These are phyloP conservation scores for Cistogaster globosa DNA, from an alignment of 2,888 invertebrate genomes.

Conservation along the genomic window DNA sequence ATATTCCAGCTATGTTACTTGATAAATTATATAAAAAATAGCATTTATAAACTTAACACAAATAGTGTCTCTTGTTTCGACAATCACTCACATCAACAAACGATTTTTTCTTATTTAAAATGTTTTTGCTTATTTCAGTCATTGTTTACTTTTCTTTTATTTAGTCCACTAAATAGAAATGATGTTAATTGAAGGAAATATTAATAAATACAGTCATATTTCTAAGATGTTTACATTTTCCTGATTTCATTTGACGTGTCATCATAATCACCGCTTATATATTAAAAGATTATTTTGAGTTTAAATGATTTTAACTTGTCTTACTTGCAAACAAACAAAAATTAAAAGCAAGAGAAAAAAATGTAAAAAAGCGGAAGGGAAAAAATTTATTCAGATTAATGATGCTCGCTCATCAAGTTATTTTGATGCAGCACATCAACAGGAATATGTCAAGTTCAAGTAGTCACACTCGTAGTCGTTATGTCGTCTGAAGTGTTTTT, in stretches of 20 bases:
- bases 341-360: conserved; percentile 4
- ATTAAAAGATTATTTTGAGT: conserved; percentile 61
- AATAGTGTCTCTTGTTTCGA: not conserved
- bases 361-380: conserved; percentile 11
- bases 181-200: not conserved
- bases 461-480: conserved; percentile 18
- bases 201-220: not conserved
- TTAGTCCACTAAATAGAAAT: too few relatives aligned
- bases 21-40: too few relatives aligned
- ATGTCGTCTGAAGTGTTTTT: conserved; percentile 4
- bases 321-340: conserved; percentile 27
- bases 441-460: conserved; percentile 71
- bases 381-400: conserved; percentile 48
- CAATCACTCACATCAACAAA: not conserved
- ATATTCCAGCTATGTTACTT: too few relatives aligned
- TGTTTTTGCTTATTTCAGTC: not conserved
- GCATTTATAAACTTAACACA: too few relatives aligned
- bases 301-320: conserved; percentile 60
- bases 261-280: conserved; percentile 52
- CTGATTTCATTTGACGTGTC: conserved; percentile 41
- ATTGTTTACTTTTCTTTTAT: not conserved
- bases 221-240: conserved; percentile 13
- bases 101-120: conserved; percentile 13
- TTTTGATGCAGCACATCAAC: conserved; percentile 55
- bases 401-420: conserved; percentile 29